Conservation (phyloP, 2,888 invertebrate genomes). For the Mechanitis messenoides region DNA sequence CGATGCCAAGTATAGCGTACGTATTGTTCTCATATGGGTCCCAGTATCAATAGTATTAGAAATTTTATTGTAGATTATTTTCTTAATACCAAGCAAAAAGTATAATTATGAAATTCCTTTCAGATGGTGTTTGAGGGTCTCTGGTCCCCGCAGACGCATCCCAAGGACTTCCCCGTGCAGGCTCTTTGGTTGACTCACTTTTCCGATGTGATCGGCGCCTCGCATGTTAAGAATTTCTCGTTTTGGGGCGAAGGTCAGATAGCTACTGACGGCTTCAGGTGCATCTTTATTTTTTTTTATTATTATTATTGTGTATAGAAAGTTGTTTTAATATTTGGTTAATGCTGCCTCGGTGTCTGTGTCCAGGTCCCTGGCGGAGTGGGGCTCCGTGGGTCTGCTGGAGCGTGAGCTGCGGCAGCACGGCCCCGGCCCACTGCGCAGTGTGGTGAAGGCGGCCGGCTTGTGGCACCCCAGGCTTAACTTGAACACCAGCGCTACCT, state of each 20-base stretch:
- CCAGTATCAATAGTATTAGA: too few species aligned
- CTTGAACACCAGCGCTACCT: conserved; percentile 86
- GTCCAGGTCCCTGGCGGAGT: conserved; percentile 82
- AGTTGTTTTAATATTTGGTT: background rate
- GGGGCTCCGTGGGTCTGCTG: conserved; percentile 91
- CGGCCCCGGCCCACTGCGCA: conserved; percentile 81
- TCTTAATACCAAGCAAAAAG: background rate
- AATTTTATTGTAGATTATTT: too few species aligned
- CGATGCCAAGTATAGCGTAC: conserved; percentile 94
- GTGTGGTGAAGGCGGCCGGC: conserved; percentile 92
- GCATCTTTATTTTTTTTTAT: background rate
- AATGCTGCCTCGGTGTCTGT: too few species aligned
- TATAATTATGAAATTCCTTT: background rate
- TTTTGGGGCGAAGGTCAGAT: conserved; percentile 95
- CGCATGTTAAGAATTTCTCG: conserved; percentile 90
- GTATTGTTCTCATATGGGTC: background rate
- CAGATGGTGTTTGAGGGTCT: conserved; percentile 92
- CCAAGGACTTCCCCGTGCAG: conserved; percentile 92
- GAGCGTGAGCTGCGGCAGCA: conserved; percentile 93
- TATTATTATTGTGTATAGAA: background rate
- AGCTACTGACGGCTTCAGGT: conserved; percentile 92
- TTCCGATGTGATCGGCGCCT: conserved; percentile 96
- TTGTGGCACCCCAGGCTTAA: conserved; percentile 94
- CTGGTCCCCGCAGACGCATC: conserved; percentile 97
- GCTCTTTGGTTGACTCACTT: conserved; percentile 95